phyloP scores from a whole-genome alignment of 2,113 vertebrate genomes.

The Colistium nudipinnis region DNA sequence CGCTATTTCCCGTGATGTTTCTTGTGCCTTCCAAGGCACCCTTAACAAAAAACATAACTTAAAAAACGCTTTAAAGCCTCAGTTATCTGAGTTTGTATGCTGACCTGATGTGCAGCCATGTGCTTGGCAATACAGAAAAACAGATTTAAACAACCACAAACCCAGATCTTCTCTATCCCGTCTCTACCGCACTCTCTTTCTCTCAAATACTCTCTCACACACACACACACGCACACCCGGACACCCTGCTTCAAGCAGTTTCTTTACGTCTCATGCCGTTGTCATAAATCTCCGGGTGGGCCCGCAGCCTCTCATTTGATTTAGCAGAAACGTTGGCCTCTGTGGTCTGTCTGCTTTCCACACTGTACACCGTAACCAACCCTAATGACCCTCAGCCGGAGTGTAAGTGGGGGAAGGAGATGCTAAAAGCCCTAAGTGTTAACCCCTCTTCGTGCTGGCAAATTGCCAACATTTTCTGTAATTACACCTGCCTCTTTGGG shows the following conservation, averaged over 20 bases:
- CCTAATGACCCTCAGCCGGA: conserved; percentile 23
- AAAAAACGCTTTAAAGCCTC: neutral
- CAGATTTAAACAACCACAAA: conserved; percentile 6
- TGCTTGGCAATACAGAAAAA: neutral
- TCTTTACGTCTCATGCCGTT: conserved; percentile 11
- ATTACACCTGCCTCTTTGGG: conserved; percentile 65
- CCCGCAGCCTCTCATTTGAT: conserved; percentile 14
- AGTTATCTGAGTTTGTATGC: neutral
- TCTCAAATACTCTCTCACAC: neutral
- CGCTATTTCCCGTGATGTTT: no score
- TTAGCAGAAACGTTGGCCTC: conserved; percentile 4
- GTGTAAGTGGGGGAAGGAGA: conserved; percentile 27
- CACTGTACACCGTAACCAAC: neutral
- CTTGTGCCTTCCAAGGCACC: no score
- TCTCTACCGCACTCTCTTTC: neutral
- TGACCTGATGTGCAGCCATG: neutral
- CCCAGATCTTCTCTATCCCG: neutral
- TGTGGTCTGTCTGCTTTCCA: conserved; percentile 23
- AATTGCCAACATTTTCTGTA: conserved; percentile 59
- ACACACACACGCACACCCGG: conserved; percentile 27
- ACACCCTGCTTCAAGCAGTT: neutral
- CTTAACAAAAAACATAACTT: no score
- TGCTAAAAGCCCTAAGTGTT: conserved; percentile 41
- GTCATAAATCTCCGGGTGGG: conserved; percentile 40
- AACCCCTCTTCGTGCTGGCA: conserved; percentile 40